These are phyloP conservation scores for Drosophila orosa DNA, from an alignment of 1,140 invertebrate genomes.

Conservation along the genomic window DNA sequence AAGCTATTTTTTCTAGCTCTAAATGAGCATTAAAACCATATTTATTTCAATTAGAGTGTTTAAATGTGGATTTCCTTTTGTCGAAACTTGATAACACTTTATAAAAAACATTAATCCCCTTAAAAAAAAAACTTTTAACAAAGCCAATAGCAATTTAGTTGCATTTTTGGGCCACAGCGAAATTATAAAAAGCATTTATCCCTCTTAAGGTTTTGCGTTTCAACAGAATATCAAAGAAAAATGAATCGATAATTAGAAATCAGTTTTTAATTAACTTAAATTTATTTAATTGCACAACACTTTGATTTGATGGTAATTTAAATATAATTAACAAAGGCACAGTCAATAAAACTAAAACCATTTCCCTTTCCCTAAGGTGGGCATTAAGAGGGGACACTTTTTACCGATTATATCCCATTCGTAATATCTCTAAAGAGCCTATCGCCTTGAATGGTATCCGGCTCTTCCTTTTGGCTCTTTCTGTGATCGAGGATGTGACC, in stretches of 20 bases:
- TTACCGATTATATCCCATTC: not conserved
- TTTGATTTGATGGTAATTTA: not conserved
- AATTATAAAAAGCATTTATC: not conserved
- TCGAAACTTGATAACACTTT: not conserved
- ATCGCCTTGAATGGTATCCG: not conserved
- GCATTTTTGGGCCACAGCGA: not conserved
- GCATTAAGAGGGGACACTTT: not conserved
- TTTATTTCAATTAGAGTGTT: not conserved
- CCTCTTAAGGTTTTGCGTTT: not conserved
- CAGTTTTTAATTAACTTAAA: not conserved
- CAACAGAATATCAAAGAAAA: not conserved
- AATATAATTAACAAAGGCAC: not conserved
- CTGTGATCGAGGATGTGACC: conserved; percentile 50
- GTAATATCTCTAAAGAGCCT: not conserved
- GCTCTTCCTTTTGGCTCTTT: not conserved
- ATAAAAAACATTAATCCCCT: not conserved
- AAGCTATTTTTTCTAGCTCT: not conserved
- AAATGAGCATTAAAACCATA: not conserved
- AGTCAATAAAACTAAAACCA: not conserved
- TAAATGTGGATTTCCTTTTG: not conserved
- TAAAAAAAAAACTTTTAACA: not conserved
- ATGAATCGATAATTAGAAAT: not conserved
- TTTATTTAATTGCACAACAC: not conserved
- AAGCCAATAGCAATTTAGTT: not conserved
- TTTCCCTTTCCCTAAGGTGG: not conserved